These are phyloP conservation scores for Scaptomyza polygonia DNA, from an alignment of 2,888 invertebrate species.

Conservation along the genomic window DNA sequence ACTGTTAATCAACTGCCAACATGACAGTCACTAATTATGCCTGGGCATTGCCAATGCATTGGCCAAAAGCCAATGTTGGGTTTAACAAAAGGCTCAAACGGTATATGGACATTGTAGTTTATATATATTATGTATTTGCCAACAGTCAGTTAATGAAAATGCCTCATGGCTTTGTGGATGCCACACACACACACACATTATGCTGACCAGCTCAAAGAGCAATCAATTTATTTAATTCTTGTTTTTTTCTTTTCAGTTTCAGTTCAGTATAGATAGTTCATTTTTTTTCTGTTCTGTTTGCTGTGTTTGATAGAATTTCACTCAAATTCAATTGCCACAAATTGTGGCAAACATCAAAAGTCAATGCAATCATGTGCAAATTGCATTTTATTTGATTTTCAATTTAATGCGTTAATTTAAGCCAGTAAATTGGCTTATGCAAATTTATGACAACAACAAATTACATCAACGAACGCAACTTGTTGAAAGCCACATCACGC, in stretches of 20 bases:
- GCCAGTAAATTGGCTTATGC: constrained; percentile 57
- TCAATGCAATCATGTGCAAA: constrained; percentile 68
- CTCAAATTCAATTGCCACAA: constrained; percentile 65
- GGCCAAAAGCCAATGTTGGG: constrained; percentile 28
- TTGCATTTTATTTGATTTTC: constrained; percentile 69
- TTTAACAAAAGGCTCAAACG: constrained; percentile 17
- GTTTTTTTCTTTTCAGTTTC: background rate
- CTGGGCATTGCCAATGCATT: constrained; percentile 29
- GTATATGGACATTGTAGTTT: constrained; percentile 37
- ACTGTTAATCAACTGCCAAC: constrained; percentile 75
- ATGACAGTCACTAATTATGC: constrained; percentile 74
- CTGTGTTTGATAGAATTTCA: constrained; percentile 31
- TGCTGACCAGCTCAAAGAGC: constrained; percentile 17
- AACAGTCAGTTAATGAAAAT: constrained; percentile 43
- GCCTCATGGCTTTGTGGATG: constrained; percentile 21
- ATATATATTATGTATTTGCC: constrained; percentile 2
- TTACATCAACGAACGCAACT: constrained; percentile 32
- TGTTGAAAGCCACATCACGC: constrained; percentile 32
- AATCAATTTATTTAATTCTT: constrained; percentile 28
- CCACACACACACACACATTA: constrained; percentile 16
- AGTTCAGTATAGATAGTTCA: constrained; percentile 1
- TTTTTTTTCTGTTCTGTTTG: constrained; percentile 2
- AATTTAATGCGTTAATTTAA: constrained; percentile 18
- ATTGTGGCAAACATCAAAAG: constrained; percentile 55
- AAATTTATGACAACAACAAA: constrained; percentile 41